A percentile compares a stretch with the other conserved stretches of the same genome.
Evolutionary conservation across 2,113 vertebrate species (phyloP).

Genomic region (Podiceps cristatus): DNA sequence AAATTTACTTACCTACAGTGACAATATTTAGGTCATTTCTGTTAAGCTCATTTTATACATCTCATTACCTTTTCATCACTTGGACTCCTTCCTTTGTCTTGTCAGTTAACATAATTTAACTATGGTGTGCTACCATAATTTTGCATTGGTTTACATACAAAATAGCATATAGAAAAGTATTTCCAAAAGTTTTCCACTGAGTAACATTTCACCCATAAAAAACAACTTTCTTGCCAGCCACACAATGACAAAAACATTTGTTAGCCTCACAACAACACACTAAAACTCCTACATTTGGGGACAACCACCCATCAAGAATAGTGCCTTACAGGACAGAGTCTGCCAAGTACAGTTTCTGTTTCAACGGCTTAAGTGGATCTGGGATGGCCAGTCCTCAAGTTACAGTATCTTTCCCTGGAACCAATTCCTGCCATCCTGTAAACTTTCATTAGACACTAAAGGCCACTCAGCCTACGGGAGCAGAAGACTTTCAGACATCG

Average conservation of each 20-base stretch:
- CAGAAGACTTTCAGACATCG: background rate
- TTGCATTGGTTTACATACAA: background rate
- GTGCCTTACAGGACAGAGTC: background rate
- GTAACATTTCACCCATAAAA: background rate
- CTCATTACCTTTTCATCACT: background rate
- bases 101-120: background rate
- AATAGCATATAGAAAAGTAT: background rate
- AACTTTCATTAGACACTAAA: background rate
- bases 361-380: background rate
- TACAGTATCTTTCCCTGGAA: slow-evolving; percentile 24
- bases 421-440: background rate
- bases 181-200: background rate
- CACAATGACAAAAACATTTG: background rate
- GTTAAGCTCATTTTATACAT: background rate
- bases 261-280: background rate
- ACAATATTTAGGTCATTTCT: background rate
- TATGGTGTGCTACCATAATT: background rate
- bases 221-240: background rate
- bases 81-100: background rate
- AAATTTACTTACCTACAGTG: background rate
- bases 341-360: background rate
- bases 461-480: background rate
- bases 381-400: background rate
- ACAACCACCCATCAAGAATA: background rate
- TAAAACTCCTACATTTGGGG: background rate